These are phyloP conservation scores for Euplexia lucipara DNA, from an alignment of 2,888 invertebrate genomes.

Conservation along the genomic window DNA sequence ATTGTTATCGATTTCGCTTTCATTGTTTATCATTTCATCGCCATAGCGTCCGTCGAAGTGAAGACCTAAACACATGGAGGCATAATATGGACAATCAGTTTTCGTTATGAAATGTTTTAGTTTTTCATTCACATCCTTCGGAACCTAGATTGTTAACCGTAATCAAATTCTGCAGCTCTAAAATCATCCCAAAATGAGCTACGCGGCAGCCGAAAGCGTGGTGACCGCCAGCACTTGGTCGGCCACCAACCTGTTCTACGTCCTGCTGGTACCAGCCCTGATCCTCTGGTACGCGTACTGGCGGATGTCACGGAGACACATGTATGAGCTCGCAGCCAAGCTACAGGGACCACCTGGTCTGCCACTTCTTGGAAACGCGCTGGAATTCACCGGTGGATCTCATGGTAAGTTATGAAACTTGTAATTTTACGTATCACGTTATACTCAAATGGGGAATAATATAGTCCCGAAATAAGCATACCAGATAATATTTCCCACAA, in stretches of 20 bases:
- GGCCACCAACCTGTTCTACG: constrained; percentile 93
- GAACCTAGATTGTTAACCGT: neutral
- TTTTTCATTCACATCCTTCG: neutral
- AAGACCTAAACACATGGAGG: constrained; percentile 1
- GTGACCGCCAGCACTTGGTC: constrained; percentile 88
- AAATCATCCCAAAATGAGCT: constrained; percentile 77
- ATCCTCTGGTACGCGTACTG: constrained; percentile 94
- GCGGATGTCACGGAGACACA: constrained; percentile 93
- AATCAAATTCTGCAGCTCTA: constrained; percentile 31
- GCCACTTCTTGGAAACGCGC: constrained; percentile 94
- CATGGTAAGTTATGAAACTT: constrained; percentile 89
- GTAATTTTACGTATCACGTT: neutral
- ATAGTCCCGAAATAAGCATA: neutral
- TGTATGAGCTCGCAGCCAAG: constrained; percentile 93
- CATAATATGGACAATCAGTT: neutral
- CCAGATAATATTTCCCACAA: constrained; percentile 1
- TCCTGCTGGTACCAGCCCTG: constrained; percentile 93
- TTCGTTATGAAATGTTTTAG: neutral
- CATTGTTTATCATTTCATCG: constrained; percentile 11
- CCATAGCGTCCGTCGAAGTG: neutral
- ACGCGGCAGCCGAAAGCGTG: constrained; percentile 84
- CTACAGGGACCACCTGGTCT: constrained; percentile 94
- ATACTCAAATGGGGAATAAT: neutral
- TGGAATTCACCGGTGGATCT: constrained; percentile 94
- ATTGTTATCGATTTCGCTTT: constrained; percentile 32